Evolutionary conservation across 2,113 vertebrate genomes (phyloP).

Genomic region (Poeciliopsis occidentalis): DNA sequence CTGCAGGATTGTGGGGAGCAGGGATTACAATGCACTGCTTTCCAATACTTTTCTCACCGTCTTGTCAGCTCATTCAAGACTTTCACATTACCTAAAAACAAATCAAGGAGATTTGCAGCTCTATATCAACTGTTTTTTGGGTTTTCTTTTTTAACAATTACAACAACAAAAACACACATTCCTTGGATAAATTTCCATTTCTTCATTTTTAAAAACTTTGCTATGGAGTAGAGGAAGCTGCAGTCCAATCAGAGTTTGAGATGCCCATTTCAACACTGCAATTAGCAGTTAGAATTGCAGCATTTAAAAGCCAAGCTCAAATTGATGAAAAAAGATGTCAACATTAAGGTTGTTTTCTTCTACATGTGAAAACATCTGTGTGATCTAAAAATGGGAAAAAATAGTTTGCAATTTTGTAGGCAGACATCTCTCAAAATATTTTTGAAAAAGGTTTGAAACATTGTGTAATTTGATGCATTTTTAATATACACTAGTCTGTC

Average conservation of each 20-base stretch:
- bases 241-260: background rate
- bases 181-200: background rate
- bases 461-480: too few relatives aligned
- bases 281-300: background rate
- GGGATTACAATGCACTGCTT: conserved; percentile 8
- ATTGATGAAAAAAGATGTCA: too few relatives aligned
- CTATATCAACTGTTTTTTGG: conserved; percentile 21
- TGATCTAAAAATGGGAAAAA: too few relatives aligned
- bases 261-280: background rate
- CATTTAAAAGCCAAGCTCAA: background rate
- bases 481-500: too few relatives aligned
- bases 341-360: too few relatives aligned
- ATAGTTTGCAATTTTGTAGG: too few relatives aligned
- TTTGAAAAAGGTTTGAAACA: too few relatives aligned
- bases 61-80: conserved; percentile 6
- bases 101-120: conserved; percentile 21
- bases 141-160: background rate
- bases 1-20: conserved; percentile 27
- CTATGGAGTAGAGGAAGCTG: background rate
- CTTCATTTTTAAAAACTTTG: background rate
- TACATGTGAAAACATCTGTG: too few relatives aligned
- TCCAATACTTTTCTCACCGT: conserved; percentile 20
- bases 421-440: too few relatives aligned
- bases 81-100: conserved; percentile 22
- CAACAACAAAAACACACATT: conserved; percentile 1